Evolutionary conservation across 2,113 vertebrate genomes (phyloP), one percentile per base, ranked within the genome.

Genomic region (Phaethornis superciliosus): DNA sequence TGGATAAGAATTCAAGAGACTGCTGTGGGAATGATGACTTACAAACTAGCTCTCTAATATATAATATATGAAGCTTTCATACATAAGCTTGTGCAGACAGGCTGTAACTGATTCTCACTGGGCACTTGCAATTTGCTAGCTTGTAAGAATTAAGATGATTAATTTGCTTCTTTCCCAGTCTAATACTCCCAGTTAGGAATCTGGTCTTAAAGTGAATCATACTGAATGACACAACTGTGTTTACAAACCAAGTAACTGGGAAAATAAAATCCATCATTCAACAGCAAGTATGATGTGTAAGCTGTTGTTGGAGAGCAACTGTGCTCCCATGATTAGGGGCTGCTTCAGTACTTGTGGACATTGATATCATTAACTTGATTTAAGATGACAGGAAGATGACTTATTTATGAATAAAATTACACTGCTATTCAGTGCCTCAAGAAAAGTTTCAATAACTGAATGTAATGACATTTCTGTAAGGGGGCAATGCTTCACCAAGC

Each of bases 1-100:
- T 54, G 11, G 20, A 63, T 46, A 91, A 89, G 19, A 94, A 72
- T 68, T 74, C n/a, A 67, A 62, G 46, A 85, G 33, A 33, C 12
- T 47, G 19, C 51, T 60, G 24, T 33, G 37, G 44, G 11, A 85
- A 40, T 0, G 4, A 37, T 0, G 0, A 70, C 28, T 47, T 23
- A 65, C 27, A 37, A 0, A 2, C 16, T 67, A 63, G 12, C 23
- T 68, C 33, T 92, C 24, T 15, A 56, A 64, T n/a, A 40, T 12
- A 37, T 27, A 51, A 80, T 23, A 82, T 8, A 27, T 28, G 49
- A 74, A 81, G 30, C 23, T 71, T 0, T 24, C 67, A 49, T 12
- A 37, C 1, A 26, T 2, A 63, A 63, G 12, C 12, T 81, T 35
- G 15, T 81, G 63, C 35, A 72, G 63, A 46, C 28, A 59, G 56